Evolutionary conservation across 1,140 invertebrate species (phyloP).

Genomic region (Dendrolimus kikuchii): DNA sequence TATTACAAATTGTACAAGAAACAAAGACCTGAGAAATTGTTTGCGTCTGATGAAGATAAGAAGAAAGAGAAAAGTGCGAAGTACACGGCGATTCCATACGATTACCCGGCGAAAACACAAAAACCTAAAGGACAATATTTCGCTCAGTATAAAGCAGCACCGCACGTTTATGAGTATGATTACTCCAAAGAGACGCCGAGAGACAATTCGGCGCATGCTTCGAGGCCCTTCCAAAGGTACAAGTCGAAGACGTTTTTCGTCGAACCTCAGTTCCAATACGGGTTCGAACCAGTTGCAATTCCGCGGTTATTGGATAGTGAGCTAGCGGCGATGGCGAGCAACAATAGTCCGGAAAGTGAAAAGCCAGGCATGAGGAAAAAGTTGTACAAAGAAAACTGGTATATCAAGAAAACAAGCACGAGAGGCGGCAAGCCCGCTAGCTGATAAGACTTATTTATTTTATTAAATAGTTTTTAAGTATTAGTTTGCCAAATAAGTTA

Average conservation of each 20-base stretch:
- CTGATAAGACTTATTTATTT: conserved; percentile 50
- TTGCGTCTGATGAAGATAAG: conserved; percentile 23
- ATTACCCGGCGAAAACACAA: conserved; percentile 20
- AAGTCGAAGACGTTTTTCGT: conserved; percentile 51
- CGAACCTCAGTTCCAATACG: conserved; percentile 65
- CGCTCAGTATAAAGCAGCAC: conserved; percentile 32
- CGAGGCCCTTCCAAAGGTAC: conserved; percentile 32
- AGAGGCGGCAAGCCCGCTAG: conserved; percentile 33
- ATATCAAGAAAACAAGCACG: conserved; percentile 55
- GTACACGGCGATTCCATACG: conserved; percentile 27
- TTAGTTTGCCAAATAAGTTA: conserved; percentile 17
- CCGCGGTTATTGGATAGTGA: conserved; percentile 43
- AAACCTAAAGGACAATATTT: conserved; percentile 30
- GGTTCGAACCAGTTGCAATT: conserved; percentile 55
- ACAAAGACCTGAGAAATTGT: conserved; percentile 37
- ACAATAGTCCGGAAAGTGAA: conserved; percentile 47
- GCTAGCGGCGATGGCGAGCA: conserved; percentile 50
- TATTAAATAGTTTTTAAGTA: conserved; percentile 18
- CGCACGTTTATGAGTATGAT: conserved; percentile 33
- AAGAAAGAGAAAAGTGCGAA: conserved; percentile 38
- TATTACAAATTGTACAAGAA: conserved; percentile 53
- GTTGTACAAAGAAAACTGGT: conserved; percentile 63
- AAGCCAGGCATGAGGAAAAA: conserved; percentile 58
- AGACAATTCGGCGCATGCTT: conserved; percentile 40
- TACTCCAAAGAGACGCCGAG: conserved; percentile 32